These are phyloP conservation scores for Nerophis ophidion DNA, from an alignment of 2,113 vertebrate species.

Conservation along the genomic window DNA sequence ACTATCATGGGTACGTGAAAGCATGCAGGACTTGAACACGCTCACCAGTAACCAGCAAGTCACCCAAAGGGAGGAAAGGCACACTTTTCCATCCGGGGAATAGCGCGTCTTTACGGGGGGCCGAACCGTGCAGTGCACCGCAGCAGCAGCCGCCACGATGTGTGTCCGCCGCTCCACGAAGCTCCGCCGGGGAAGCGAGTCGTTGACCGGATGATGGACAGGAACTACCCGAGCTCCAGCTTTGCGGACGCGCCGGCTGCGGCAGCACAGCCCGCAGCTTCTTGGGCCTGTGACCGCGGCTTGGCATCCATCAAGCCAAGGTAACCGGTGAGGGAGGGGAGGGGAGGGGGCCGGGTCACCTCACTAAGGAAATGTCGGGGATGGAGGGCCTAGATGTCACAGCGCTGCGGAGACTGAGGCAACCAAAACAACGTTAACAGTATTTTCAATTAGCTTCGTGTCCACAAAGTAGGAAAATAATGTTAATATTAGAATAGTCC, in stretches of 20 bases:
- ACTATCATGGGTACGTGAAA: constrained; percentile 75
- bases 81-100: constrained; percentile 27
- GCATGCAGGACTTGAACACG: constrained; percentile 54
- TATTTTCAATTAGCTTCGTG: not conserved
- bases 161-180: constrained; percentile 63
- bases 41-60: constrained; percentile 33
- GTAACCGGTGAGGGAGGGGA: constrained; percentile 68
- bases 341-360: constrained; percentile 60
- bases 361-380: constrained; percentile 73
- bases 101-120: constrained; percentile 10
- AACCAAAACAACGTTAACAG: constrained; percentile 2
- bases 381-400: constrained; percentile 58
- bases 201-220: constrained; percentile 86
- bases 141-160: constrained; percentile 62
- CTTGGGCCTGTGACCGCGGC: constrained; percentile 88
- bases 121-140: constrained; percentile 18
- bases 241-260: constrained; percentile 81
- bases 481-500: too few relatives aligned
- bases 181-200: constrained; percentile 64
- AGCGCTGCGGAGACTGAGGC: too few relatives aligned
- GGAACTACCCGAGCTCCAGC: constrained; percentile 85
- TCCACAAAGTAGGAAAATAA: not conserved
- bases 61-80: constrained; percentile 7
- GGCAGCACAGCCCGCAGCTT: constrained; percentile 75
- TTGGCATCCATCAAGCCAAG: constrained; percentile 79